Evolutionary conservation across 2,113 vertebrate genomes (phyloP), one percentile per base, ranked within the genome.

Genomic region (Perognathus longimembris): DNA sequence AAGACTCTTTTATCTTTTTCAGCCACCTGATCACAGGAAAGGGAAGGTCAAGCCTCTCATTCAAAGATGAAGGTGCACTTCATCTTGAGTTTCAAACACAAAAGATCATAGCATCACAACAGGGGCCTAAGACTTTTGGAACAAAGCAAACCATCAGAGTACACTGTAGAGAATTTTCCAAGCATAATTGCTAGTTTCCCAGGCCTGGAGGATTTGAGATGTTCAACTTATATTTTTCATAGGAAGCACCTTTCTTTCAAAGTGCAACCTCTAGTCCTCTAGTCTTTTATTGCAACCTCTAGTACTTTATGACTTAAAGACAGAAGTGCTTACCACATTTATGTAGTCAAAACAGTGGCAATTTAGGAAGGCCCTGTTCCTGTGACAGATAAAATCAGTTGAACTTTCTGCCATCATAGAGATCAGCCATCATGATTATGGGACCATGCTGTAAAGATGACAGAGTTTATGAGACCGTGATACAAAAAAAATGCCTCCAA

Each of bases 31-130:
- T 96, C 95, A 96, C 50, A 96, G 92, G 84, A 95, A 94, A 89
- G 74, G 92, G 94, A 95, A 96, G 90, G 90, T 95, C 96, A 86
- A 54, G 42, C n/a, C 82, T 94, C 92, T 92, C 67, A 91, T 69
- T 24, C 91, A 85, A 96, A 96, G 94, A 96, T 95, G 87, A 97
- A 96, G 95, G 88, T 85, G 34, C 64, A 94, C 89, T 96, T 94
- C 94, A 94, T 94, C 92, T 85, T 95, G 79, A 57, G 75, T 88
- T 96, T 96, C 93, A 95, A 92, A 95, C 78, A 90, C 32, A 10
- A 36, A 74, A 64, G 93, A 96, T 94, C 95, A 95, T 2, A 96
- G 93, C 21, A 71, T 36, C 90, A 88, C 93, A 80, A 96, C 70
- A 93, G 85, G 82, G 93, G 88, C 75, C 69, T 21, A 34, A 92